A percentile compares a stretch with the other conserved stretches of the same genome.
phyloP scores from a whole-genome alignment of 1,140 invertebrate species.

The Polyergus mexicanus region DNA sequence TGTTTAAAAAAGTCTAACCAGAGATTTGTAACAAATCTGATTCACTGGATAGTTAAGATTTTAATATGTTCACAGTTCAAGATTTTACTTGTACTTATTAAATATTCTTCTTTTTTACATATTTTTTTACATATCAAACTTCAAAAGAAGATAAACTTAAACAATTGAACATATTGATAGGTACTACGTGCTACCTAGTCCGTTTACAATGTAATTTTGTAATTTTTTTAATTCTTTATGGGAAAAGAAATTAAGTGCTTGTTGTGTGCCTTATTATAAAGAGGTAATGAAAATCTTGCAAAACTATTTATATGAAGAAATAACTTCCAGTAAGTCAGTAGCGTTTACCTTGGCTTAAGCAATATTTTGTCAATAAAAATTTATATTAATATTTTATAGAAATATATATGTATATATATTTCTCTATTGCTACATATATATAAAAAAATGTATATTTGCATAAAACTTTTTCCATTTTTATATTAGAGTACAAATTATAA shows the following conservation, averaged over 20 bases:
- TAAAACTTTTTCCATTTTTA: conserved; percentile 55
- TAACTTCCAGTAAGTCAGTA: conserved; percentile 41
- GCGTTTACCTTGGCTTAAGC: conserved; percentile 19
- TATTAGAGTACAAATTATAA: conserved; percentile 66
- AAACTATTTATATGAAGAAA: conserved; percentile 30
- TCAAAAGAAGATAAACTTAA: conserved; percentile 29
- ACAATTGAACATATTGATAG: conserved; percentile 4
- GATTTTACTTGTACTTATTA: conserved; percentile 68
- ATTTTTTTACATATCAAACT: conserved; percentile 45
- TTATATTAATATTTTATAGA: conserved; percentile 59
- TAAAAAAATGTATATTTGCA: conserved; percentile 39
- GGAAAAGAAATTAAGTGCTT: conserved; percentile 24
- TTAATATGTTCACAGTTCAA: conserved; percentile 37
- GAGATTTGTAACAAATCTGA: conserved; percentile 61
- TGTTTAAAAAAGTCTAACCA: conserved; percentile 49
- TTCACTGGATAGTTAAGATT: conserved; percentile 41
- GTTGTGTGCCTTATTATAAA: conserved; percentile 45
- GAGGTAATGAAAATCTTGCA: conserved; percentile 2
- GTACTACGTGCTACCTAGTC: too few species aligned
- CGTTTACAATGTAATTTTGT: conserved; percentile 27
- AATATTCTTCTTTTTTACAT: conserved; percentile 51
- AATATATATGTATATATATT: conserved; percentile 64
- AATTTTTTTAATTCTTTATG: conserved; percentile 28
- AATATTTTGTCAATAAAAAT: conserved; percentile 25
- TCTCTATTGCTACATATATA: conserved; percentile 37